These are phyloP conservation scores for Paraescarpia echinospica DNA, from an alignment of 1,140 invertebrate species.

Conservation along the genomic window DNA sequence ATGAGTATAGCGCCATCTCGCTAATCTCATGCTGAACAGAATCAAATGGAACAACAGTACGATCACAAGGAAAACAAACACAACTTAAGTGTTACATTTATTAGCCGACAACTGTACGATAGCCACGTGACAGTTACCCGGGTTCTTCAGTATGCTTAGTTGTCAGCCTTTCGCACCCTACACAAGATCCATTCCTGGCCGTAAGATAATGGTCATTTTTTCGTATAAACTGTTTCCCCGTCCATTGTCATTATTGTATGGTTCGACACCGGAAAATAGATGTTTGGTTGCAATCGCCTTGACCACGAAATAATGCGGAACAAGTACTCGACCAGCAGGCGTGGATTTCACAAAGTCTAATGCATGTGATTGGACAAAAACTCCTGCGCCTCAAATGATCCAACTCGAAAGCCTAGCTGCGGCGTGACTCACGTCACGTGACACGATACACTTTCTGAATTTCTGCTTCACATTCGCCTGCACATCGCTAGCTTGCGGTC, in stretches of 20 bases:
- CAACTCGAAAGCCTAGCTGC: background rate
- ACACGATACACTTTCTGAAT: background rate
- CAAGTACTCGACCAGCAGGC: background rate
- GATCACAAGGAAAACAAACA: background rate
- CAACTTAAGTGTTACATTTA: background rate
- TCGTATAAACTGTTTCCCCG: too few species aligned
- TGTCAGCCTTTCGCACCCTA: too few species aligned
- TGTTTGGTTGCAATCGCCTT: too few species aligned
- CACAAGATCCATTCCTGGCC: too few species aligned
- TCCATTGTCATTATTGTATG: too few species aligned
- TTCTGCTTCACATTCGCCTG: background rate
- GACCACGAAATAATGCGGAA: too few species aligned
- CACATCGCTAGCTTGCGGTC: background rate
- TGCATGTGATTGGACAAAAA: background rate
- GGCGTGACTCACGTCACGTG: too few species aligned
- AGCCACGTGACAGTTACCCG: background rate
- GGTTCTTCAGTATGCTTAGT: background rate
- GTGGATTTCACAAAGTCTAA: background rate
- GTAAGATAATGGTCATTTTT: too few species aligned
- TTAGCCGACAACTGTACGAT: background rate
- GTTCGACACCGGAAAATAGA: too few species aligned
- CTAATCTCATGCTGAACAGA: background rate
- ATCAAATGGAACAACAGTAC: background rate
- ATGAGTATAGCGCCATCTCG: background rate
- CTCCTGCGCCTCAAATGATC: background rate